These are phyloP conservation scores for Sebastolobus altivelis DNA, from an alignment of 2,797 vertebrate species.

Conservation along the genomic window DNA sequence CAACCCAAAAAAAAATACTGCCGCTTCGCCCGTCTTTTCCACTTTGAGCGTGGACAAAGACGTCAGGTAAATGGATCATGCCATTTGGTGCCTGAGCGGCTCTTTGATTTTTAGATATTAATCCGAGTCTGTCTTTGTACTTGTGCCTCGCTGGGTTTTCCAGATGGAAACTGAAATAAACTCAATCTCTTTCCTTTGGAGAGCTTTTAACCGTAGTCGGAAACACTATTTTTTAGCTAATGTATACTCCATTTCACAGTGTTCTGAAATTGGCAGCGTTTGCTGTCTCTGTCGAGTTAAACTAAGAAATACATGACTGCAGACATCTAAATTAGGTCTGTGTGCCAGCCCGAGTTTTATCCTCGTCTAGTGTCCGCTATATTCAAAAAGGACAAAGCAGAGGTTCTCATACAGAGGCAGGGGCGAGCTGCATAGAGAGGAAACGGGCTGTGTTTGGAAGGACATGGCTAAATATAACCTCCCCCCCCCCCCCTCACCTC, in stretches of 20 bases:
- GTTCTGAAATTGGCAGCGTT: slow-evolving; percentile 46
- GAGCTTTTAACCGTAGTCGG: slow-evolving; percentile 38
- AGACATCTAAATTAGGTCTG: slow-evolving; percentile 43
- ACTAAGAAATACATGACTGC: slow-evolving; percentile 31
- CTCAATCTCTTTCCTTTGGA: slow-evolving; percentile 45
- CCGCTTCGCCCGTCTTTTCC: slow-evolving; percentile 33
- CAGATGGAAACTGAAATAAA: slow-evolving; percentile 66
- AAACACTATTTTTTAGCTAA: slow-evolving; percentile 44
- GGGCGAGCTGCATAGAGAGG: slow-evolving; percentile 30
- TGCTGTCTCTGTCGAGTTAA: slow-evolving; percentile 37
- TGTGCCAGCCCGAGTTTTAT: slow-evolving; percentile 41
- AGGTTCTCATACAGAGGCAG: slow-evolving; percentile 46
- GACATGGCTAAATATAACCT: slow-evolving; percentile 79
- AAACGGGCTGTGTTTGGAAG: slow-evolving; percentile 62
- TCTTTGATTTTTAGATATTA: slow-evolving; percentile 66
- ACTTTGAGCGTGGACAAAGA: slow-evolving; percentile 40
- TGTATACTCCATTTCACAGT: slow-evolving; percentile 28
- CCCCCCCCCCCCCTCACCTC: slow-evolving; percentile 55
- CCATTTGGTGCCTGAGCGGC: slow-evolving; percentile 34
- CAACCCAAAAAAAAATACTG: not conserved
- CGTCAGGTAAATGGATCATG: slow-evolving; percentile 66
- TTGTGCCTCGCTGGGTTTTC: slow-evolving; percentile 48
- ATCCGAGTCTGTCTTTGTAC: slow-evolving; percentile 51
- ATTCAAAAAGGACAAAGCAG: slow-evolving; percentile 64
- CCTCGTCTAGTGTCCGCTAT: slow-evolving; percentile 43